Conservation (phyloP, 1,140 invertebrate species). For the Heliothis virescens region DNA sequence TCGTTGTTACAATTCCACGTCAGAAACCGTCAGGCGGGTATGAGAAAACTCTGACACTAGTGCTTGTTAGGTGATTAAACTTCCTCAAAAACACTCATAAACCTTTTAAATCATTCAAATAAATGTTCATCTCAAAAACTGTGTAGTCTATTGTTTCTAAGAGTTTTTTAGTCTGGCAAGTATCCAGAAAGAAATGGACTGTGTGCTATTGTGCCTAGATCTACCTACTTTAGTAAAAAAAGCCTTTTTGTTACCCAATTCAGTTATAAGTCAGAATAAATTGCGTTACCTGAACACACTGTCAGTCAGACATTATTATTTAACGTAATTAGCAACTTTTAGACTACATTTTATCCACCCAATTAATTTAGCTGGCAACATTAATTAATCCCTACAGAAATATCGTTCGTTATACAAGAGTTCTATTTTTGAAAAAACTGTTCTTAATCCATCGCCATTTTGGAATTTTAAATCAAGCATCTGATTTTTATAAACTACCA, state of each 20-base stretch:
- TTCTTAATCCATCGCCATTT: too few species aligned
- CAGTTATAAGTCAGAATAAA: background rate
- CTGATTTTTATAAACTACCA: too few species aligned
- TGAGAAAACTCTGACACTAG: too few species aligned
- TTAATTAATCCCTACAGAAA: too few species aligned
- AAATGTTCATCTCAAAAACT: background rate
- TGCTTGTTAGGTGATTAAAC: too few species aligned
- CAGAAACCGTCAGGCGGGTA: too few species aligned
- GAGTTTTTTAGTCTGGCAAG: conserved; percentile 10
- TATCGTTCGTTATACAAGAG: too few species aligned
- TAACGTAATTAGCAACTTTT: background rate
- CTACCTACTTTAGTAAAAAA: background rate
- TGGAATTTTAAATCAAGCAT: too few species aligned
- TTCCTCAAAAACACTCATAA: background rate
- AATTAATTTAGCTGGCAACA: too few species aligned
- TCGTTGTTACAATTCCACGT: too few species aligned
- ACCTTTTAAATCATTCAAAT: background rate
- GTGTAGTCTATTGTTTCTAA: background rate
- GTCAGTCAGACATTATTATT: background rate
- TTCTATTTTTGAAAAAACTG: too few species aligned
- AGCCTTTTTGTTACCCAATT: conserved; percentile 8
- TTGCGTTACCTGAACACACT: background rate
- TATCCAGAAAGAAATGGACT: background rate
- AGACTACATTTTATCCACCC: background rate
- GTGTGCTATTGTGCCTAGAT: too few species aligned